phyloP scores from a whole-genome alignment of 1,140 invertebrate species.

The Solenopsis fugax region DNA sequence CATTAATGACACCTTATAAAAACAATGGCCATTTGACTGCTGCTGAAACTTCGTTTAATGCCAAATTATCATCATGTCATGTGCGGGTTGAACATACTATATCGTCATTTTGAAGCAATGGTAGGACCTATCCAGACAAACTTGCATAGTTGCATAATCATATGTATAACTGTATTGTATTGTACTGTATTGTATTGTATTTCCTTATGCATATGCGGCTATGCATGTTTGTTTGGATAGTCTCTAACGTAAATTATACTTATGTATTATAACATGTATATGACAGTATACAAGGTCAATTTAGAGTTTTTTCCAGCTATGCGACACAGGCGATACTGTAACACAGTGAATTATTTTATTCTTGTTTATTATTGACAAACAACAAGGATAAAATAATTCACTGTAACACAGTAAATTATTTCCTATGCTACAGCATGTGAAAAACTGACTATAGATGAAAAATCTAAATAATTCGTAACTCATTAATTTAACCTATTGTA shows the following conservation, averaged over 20 bases:
- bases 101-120: constrained; percentile 69
- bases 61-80: constrained; percentile 49
- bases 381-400: no score
- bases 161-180: no score
- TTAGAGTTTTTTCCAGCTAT: constrained; percentile 5
- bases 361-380: no score
- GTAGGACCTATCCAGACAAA: constrained; percentile 6
- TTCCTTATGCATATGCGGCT: no score
- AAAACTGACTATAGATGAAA: constrained; percentile 5
- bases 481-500: not conserved
- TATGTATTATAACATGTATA: constrained; percentile 26
- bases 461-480: not conserved
- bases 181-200: no score
- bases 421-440: not conserved
- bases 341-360: no score
- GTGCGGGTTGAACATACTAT: constrained; percentile 64
- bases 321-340: no score
- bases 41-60: constrained; percentile 65
- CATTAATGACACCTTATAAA: constrained; percentile 71
- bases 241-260: constrained; percentile 52
- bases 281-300: constrained; percentile 9
- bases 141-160: no score
- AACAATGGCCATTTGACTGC: constrained; percentile 69
- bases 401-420: no score
- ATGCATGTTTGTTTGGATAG: no score